These are phyloP conservation scores for Sterrhoptilus dennistouni DNA, from an alignment of 2,113 vertebrate species.

Conservation along the genomic window DNA sequence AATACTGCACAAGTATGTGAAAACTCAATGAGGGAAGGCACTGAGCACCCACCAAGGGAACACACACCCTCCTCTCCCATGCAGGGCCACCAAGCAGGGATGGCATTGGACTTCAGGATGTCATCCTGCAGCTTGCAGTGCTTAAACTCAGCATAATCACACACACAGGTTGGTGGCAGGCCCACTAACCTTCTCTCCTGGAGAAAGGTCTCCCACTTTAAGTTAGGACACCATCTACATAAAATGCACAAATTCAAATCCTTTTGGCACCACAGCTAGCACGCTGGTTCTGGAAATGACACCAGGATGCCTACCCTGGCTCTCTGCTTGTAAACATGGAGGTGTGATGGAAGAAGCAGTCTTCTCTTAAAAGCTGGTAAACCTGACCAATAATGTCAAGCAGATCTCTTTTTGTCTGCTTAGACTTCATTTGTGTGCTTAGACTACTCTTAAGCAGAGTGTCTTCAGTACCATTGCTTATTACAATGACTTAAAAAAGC, in stretches of 20 bases:
- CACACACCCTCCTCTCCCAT: fast-evolving
- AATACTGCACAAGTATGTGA: neutral
- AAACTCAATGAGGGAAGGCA: neutral
- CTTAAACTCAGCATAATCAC: fast-evolving
- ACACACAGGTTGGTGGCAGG: neutral
- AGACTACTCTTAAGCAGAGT: neutral
- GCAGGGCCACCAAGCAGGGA: fast-evolving
- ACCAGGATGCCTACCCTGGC: fast-evolving
- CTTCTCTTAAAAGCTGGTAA: neutral
- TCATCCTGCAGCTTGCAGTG: fast-evolving
- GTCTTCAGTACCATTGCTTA: neutral
- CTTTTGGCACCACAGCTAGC: neutral
- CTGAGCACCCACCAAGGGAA: neutral
- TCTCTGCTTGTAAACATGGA: neutral
- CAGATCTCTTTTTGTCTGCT: neutral
- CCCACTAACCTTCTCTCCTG: neutral
- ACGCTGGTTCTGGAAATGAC: fast-evolving
- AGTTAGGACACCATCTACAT: neutral
- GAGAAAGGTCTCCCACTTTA: neutral
- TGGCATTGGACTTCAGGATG: neutral
- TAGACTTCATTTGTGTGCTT: neutral
- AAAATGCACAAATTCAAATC: neutral
- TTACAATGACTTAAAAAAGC: neutral
- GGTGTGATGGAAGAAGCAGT: fast-evolving
- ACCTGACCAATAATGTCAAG: neutral